phyloP scores from a whole-genome alignment of 2,113 vertebrate species.

The Proteles cristata region DNA sequence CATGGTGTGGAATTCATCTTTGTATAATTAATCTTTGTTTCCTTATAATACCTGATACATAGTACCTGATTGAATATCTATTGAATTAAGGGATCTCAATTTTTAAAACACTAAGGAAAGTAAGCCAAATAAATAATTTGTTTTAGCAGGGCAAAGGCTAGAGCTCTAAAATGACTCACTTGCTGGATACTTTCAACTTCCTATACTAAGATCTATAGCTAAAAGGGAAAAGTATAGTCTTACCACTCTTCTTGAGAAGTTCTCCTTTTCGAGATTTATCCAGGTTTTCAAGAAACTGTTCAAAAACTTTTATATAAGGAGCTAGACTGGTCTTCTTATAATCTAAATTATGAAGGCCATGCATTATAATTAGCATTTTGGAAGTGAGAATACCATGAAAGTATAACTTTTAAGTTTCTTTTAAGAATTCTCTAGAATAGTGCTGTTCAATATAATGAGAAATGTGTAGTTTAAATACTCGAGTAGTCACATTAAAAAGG shows the following conservation, averaged over 20 bases:
- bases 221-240: conserved; percentile 57
- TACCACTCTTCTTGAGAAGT: conserved; percentile 91
- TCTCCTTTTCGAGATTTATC: conserved; percentile 89
- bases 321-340: conserved; percentile 95
- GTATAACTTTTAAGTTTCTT: background rate
- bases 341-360: conserved; percentile 85
- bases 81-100: conserved; percentile 3
- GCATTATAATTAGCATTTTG: conserved; percentile 29
- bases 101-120: conserved; percentile 19
- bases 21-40: conserved; percentile 38
- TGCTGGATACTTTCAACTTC: conserved; percentile 6
- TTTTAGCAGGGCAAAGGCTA: conserved; percentile 1
- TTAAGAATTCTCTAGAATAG: background rate
- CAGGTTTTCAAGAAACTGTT: conserved; percentile 93
- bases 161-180: conserved; percentile 2
- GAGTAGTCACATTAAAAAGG: conserved; percentile 1
- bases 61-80: background rate
- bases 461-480: background rate
- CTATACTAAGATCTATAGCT: background rate
- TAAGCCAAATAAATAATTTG: conserved; percentile 25
- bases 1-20: conserved; percentile 14
- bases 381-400: conserved; percentile 39
- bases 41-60: background rate
- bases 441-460: background rate
- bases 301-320: conserved; percentile 92